A percentile compares a stretch with the other conserved stretches of the same genome.
Evolutionary conservation across 2,888 invertebrate species (phyloP).

Genomic region (Helicoverpa assulta): DNA sequence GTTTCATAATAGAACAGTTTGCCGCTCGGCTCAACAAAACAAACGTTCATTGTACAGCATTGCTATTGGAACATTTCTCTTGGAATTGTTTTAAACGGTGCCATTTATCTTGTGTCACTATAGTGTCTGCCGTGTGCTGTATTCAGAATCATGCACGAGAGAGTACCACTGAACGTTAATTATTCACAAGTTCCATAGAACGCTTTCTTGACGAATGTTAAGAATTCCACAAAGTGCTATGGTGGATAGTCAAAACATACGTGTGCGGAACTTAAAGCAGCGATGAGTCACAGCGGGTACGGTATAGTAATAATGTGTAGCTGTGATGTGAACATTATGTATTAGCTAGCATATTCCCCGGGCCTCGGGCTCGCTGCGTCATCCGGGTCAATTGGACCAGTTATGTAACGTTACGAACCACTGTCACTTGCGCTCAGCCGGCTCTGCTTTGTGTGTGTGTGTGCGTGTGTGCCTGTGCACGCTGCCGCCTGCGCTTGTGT

Average conservation of each 20-base stretch:
- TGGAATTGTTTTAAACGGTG: slow-evolving; percentile 33
- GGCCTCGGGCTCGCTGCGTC: slow-evolving; percentile 65
- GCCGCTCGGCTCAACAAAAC: slow-evolving; percentile 45
- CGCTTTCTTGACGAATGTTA: slow-evolving; percentile 17
- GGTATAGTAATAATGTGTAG: slow-evolving; percentile 16
- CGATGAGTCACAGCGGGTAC: slow-evolving; percentile 36
- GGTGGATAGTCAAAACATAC: slow-evolving; percentile 37
- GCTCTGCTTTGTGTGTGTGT: slow-evolving; percentile 21
- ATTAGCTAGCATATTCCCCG: slow-evolving; percentile 16
- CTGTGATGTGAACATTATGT: slow-evolving; percentile 39
- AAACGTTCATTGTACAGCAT: slow-evolving; percentile 37
- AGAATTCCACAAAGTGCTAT: slow-evolving; percentile 16
- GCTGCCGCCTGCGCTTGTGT: no score
- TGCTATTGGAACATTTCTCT: slow-evolving; percentile 32
- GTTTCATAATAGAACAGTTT: slow-evolving; percentile 42
- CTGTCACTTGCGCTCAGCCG: slow-evolving; percentile 66
- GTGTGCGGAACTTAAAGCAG: slow-evolving; percentile 35
- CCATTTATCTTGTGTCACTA: slow-evolving; percentile 46
- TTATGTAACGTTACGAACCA: slow-evolving; percentile 70
- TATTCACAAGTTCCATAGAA: slow-evolving; percentile 24
- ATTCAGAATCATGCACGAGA: slow-evolving; percentile 26
- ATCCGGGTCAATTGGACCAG: slow-evolving; percentile 79
- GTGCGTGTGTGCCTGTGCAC: slow-evolving; percentile 19
- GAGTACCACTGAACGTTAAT: slow-evolving; percentile 20
- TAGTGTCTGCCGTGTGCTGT: slow-evolving; percentile 7